A percentile compares a stretch with the other conserved stretches of the same genome.
Evolutionary conservation across 2,113 vertebrate species (phyloP).

Genomic region (Xiphophorus maculatus): DNA sequence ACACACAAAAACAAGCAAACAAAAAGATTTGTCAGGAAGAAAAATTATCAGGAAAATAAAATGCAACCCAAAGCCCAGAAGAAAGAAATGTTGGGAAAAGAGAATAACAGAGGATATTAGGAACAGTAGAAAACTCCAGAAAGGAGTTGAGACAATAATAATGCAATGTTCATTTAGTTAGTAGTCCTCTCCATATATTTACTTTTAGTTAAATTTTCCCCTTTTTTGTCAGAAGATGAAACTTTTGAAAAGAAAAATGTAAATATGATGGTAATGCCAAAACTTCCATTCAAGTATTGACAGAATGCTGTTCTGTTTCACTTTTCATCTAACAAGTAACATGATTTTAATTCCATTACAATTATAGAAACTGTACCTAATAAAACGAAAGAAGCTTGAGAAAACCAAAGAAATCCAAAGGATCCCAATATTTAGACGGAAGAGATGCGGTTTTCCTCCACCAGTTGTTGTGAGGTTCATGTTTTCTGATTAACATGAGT

Average conservation of each 20-base stretch:
- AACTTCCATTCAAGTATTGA: no score
- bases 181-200: no score
- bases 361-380: no score
- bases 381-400: no score
- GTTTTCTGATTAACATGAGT: background rate
- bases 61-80: conserved; percentile 12
- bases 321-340: background rate
- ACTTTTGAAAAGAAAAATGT: background rate
- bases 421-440: no score
- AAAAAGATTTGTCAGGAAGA: background rate
- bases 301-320: no score
- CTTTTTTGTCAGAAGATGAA: background rate
- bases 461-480: background rate
- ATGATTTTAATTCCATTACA: no score
- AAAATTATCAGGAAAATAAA: background rate
- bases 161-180: no score
- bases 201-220: background rate
- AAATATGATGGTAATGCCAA: background rate
- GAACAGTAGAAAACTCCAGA: background rate
- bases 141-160: background rate
- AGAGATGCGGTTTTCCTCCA: background rate
- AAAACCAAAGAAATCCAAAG: no score
- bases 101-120: background rate
- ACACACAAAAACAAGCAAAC: conserved; percentile 2
- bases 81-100: conserved; percentile 9